Percentiles rank a stretch among this genome's conserved stretches.
Conservation (phyloP, 2,113 vertebrate genomes). For the Lasiurus cinereus region DNA sequence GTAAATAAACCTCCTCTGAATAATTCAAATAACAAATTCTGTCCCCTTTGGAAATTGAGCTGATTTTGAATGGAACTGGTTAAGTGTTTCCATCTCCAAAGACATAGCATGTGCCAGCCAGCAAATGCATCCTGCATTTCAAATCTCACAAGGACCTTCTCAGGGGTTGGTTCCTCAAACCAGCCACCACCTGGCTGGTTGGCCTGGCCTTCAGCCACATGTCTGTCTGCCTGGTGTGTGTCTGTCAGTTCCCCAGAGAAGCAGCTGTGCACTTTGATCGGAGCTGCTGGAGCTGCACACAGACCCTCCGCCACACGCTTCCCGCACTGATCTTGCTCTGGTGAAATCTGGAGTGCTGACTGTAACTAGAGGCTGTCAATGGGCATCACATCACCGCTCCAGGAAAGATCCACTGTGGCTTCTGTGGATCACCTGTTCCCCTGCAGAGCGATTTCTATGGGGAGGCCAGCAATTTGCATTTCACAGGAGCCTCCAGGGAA, state of each 20-base stretch:
- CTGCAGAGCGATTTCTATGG: background rate
- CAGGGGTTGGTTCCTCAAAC: conserved; percentile 66
- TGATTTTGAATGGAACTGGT: conserved; percentile 74
- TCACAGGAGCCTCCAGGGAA: background rate
- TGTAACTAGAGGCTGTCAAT: background rate
- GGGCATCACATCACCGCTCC: background rate
- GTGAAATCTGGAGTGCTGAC: background rate
- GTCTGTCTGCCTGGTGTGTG: background rate
- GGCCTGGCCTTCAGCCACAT: background rate
- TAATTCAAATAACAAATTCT: conserved; percentile 82
- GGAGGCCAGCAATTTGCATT: background rate
- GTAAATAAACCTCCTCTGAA: conserved; percentile 80
- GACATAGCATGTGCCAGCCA: conserved; percentile 33
- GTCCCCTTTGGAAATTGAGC: conserved; percentile 67
- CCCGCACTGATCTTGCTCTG: background rate
- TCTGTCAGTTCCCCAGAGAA: background rate
- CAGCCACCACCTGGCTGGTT: background rate
- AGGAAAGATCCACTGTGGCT: background rate
- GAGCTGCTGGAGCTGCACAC: background rate
- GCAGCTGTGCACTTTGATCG: background rate
- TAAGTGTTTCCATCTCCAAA: conserved; percentile 81
- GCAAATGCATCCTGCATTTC: conserved; percentile 13
- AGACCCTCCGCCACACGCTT: background rate
- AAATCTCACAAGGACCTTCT: conserved; percentile 27
- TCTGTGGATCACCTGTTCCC: background rate